Percentiles rank a stretch among this genome's conserved stretches.
Conservation (phyloP, 1,140 invertebrate species). For the Thaumetopoea pityocampa region DNA sequence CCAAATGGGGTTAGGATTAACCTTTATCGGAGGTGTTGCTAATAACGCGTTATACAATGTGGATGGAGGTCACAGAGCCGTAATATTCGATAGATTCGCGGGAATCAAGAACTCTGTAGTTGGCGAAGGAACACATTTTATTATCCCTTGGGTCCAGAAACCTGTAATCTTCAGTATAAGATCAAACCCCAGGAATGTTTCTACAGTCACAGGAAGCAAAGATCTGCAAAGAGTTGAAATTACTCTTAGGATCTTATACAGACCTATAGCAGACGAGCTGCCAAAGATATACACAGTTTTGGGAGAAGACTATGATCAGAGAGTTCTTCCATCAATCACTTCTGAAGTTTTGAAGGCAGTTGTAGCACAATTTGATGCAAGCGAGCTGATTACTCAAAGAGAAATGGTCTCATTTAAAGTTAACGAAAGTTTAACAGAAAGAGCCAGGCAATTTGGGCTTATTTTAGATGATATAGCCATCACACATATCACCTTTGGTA, state of each 20-base stretch:
- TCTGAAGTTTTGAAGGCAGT: slow-evolving; percentile 9
- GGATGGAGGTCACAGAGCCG: slow-evolving; percentile 7
- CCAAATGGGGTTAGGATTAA: slow-evolving; percentile 5
- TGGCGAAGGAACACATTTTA: slow-evolving; percentile 12
- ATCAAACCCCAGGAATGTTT: slow-evolving; percentile 4
- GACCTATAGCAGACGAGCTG: slow-evolving; percentile 10
- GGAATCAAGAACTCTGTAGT: slow-evolving; percentile 6
- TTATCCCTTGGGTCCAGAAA: slow-evolving; percentile 10
- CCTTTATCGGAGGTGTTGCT: background rate
- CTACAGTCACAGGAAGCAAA: slow-evolving; percentile 5
- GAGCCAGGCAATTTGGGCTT: slow-evolving; percentile 7
- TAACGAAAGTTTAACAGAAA: slow-evolving; percentile 9
- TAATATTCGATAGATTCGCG: slow-evolving; percentile 10
- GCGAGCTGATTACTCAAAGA: slow-evolving; percentile 9
- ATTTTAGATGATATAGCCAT: slow-evolving; percentile 11
- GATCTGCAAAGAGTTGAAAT: slow-evolving; percentile 11
- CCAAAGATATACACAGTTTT: slow-evolving; percentile 10
- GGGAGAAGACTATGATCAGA: slow-evolving; percentile 11
- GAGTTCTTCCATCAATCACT: slow-evolving; percentile 7
- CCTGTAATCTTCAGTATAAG: slow-evolving; percentile 9
- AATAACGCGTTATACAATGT: slow-evolving; percentile 11
- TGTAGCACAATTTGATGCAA: slow-evolving; percentile 10
- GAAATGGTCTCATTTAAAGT: slow-evolving; percentile 13
- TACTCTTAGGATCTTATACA: slow-evolving; percentile 9
- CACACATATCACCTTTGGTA: slow-evolving; percentile 5